phyloP scores from a whole-genome alignment of 2,888 invertebrate genomes.

The Orchestes rusci region DNA sequence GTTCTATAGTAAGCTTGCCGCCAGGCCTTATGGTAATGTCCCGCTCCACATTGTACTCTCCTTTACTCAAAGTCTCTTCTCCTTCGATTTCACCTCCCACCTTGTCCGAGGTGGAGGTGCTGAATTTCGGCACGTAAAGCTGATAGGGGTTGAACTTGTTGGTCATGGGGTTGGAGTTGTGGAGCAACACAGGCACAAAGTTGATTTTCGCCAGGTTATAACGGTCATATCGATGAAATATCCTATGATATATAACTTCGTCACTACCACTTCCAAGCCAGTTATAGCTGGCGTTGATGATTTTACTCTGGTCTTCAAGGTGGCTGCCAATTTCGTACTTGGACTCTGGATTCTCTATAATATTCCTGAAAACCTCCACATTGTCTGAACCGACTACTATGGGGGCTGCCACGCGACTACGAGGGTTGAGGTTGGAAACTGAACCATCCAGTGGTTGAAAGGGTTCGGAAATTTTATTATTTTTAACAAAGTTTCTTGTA shows the following conservation, averaged over 20 bases:
- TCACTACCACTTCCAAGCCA: constrained; percentile 80
- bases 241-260: constrained; percentile 62
- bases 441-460: constrained; percentile 62
- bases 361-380: constrained; percentile 81
- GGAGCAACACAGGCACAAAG: constrained; percentile 85
- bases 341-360: constrained; percentile 84
- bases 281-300: constrained; percentile 89
- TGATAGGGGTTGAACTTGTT: constrained; percentile 72
- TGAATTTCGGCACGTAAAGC: constrained; percentile 72
- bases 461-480: constrained; percentile 81
- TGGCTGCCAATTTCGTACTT: constrained; percentile 94
- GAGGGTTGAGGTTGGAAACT: constrained; percentile 69
- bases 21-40: constrained; percentile 93
- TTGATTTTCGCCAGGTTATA: constrained; percentile 91
- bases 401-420: constrained; percentile 88
- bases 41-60: constrained; percentile 84
- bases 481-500: constrained; percentile 78
- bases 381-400: constrained; percentile 89
- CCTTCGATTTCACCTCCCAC: constrained; percentile 94
- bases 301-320: constrained; percentile 85
- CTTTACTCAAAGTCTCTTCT: constrained; percentile 70
- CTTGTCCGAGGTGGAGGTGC: constrained; percentile 54
- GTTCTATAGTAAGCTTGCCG: constrained; percentile 80
- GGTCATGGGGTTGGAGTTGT: constrained; percentile 83
- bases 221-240: constrained; percentile 82